Percentiles rank a stretch among this genome's conserved stretches.
Evolutionary conservation across 2,888 invertebrate species (phyloP).

Genomic region (Tachina fera): DNA sequence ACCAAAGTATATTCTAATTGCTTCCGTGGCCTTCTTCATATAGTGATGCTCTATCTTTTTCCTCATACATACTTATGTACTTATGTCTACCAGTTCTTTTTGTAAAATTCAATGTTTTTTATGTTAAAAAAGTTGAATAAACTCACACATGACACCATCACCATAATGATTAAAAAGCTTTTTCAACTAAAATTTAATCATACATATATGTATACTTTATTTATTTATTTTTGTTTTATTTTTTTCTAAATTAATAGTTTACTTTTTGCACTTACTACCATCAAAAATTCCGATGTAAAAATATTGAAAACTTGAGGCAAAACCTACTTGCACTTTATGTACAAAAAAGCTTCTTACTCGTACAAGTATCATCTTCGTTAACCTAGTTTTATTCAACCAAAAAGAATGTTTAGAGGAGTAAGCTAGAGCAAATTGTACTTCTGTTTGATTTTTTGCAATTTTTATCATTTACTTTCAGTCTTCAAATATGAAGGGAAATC

Average conservation of each 20-base stretch:
- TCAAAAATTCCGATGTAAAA: constrained; percentile 25
- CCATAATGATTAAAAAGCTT: background rate
- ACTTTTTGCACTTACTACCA: background rate
- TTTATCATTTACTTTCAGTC: constrained; percentile 6
- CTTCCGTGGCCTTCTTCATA: too few relatives aligned
- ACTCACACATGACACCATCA: too few relatives aligned
- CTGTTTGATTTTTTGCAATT: background rate
- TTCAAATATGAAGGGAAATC: constrained; percentile 22
- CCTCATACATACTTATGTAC: too few relatives aligned
- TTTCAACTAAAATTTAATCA: too few relatives aligned
- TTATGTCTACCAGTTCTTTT: too few relatives aligned
- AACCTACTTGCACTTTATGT: constrained; percentile 35
- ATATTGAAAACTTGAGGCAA: constrained; percentile 20
- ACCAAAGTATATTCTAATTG: too few relatives aligned
- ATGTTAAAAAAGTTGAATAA: too few relatives aligned
- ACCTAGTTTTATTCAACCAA: constrained; percentile 58
- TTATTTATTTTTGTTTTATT: background rate
- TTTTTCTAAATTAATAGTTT: background rate
- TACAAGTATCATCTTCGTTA: constrained; percentile 65
- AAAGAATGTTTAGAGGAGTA: constrained; percentile 38
- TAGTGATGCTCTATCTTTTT: too few relatives aligned
- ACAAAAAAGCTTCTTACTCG: constrained; percentile 34
- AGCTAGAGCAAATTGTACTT: constrained; percentile 36
- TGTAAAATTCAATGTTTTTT: too few relatives aligned
- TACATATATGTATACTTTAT: too few relatives aligned